These are phyloP conservation scores for Rhodophaea formosa DNA, from an alignment of 2,888 invertebrate species.

Conservation along the genomic window DNA sequence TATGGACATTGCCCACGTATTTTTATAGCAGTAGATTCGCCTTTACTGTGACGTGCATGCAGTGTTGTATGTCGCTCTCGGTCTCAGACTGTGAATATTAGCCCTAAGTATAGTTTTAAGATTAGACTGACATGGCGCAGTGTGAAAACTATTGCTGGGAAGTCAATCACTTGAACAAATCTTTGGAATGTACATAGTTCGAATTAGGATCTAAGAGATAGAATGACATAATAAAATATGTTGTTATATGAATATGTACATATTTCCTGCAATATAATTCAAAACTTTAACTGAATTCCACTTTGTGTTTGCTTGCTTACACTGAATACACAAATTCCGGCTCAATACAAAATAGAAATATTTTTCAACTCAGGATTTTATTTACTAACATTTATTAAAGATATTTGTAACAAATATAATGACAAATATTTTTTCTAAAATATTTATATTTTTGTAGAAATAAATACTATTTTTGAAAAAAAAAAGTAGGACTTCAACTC, in stretches of 20 bases:
- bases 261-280: too few species aligned
- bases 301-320: too few species aligned
- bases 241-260: neutral
- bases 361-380: neutral
- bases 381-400: too few species aligned
- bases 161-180: neutral
- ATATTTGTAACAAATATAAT: neutral
- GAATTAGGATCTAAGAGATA: neutral
- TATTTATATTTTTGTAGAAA: neutral
- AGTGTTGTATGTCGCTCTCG: slow-evolving; percentile 56
- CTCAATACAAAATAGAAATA: neutral
- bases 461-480: neutral
- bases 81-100: slow-evolving; percentile 75
- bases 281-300: too few species aligned
- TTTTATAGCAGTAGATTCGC: slow-evolving; percentile 76
- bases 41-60: slow-evolving; percentile 63
- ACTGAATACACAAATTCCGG: too few species aligned
- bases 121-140: slow-evolving; percentile 67
- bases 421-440: neutral
- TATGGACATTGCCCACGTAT: slow-evolving; percentile 80
- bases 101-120: slow-evolving; percentile 53
- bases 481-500: neutral
- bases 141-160: slow-evolving; percentile 58
- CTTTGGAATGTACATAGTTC: neutral
- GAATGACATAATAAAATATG: neutral